A percentile compares a stretch with the other conserved stretches of the same genome.
Evolutionary conservation across 1,140 invertebrate species (phyloP).

Genomic region (Ylistrum balloti): DNA sequence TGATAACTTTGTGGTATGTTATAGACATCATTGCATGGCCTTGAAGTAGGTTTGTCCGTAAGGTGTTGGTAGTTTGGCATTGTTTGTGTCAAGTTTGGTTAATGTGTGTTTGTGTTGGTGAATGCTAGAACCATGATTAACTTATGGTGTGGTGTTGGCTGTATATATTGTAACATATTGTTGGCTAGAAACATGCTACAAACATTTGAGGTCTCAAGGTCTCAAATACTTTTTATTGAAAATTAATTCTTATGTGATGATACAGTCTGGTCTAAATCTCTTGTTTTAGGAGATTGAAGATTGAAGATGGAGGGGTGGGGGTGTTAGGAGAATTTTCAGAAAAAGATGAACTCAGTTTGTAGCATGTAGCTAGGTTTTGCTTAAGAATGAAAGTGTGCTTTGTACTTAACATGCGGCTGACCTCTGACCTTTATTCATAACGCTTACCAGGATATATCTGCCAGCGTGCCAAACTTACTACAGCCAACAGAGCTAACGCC

Average conservation of each 20-base stretch:
- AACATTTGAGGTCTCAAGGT: background rate
- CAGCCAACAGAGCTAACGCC: conserved; percentile 59
- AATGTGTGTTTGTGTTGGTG: background rate
- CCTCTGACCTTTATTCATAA: conserved; percentile 51
- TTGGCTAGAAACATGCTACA: background rate
- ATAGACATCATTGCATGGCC: background rate
- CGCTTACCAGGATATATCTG: conserved; percentile 54
- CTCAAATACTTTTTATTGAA: too few species aligned
- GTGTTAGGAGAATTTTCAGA: background rate
- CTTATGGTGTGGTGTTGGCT: background rate
- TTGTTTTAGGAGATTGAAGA: too few species aligned
- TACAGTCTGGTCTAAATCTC: too few species aligned
- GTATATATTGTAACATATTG: background rate
- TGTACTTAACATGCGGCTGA: conserved; percentile 41
- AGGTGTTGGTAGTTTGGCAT: background rate
- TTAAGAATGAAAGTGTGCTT: background rate
- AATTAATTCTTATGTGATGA: too few species aligned
- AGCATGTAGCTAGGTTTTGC: conserved; percentile 24
- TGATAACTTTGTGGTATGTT: background rate
- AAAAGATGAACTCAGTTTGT: conserved; percentile 42
- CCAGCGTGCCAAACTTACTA: conserved; percentile 68
- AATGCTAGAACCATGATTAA: background rate
- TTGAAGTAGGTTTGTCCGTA: background rate
- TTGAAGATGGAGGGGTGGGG: too few species aligned
- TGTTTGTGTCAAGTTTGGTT: background rate